Evolutionary conservation across 2,888 invertebrate genomes (phyloP), one percentile per base, ranked within the genome.

Genomic region (Axea sp.): DNA sequence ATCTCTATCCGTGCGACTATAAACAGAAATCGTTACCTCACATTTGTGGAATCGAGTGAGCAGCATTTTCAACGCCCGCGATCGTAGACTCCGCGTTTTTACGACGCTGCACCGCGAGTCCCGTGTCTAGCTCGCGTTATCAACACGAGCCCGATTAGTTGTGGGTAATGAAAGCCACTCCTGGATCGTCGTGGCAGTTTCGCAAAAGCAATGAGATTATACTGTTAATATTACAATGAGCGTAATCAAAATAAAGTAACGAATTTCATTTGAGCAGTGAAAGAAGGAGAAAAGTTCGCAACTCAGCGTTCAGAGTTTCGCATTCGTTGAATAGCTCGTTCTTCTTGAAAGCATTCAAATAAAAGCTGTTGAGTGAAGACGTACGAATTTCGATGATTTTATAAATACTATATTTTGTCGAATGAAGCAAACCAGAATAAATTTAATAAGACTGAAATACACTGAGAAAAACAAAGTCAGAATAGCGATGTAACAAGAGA

Each of bases 71-170:
- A 67, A 60, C 73, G 59, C 64, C 55, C 65, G 55, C 55, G 62
- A 75, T 74, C 76, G 81, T 82, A 80, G 76, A 69, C 76, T 81
- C 67, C 30, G 45, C 73, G 77, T 82, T 76, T 79, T 80, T 77
- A 80, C 73, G 75, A 75, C 41, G 28, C 17, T 31, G 41, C 43
- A 24, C 49, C 31, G 37, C 35, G 17, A 45, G 41, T 26, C 15
- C 26, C 51, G 26, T 37, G 53, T 37, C 37, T 45, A 17, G 31
- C 17, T 6, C 14, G 26, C 41, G 41, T 4, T 64, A 64, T 64
- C 49, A 33, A 37, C 26, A 8, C 7, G 11, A 12, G 26, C 17
- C 14, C 41, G 31, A 39, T 62, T 62, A 51, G 49, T 39, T 24
- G 51, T 14, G 39, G 31, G 28, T 62, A 49, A 51, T 51, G 17